Conservation (phyloP, 2,113 vertebrate genomes). For the Pagrus major region DNA sequence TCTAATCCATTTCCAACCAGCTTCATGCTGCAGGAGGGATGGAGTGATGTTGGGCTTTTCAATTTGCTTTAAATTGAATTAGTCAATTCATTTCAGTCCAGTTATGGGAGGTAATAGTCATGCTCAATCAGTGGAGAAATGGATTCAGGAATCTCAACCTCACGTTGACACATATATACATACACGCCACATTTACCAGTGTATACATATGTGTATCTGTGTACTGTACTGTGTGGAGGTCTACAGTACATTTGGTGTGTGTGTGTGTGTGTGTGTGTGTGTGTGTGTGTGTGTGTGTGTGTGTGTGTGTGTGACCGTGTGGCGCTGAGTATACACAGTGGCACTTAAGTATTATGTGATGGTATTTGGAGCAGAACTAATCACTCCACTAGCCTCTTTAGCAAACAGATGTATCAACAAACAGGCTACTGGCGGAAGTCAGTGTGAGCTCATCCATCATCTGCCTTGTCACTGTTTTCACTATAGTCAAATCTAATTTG, state of each 20-base stretch:
- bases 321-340: constrained; percentile 10
- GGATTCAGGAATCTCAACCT: background rate
- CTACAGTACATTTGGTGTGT: constrained; percentile 25
- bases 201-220: too few species aligned
- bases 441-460: constrained; percentile 18
- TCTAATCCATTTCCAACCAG: background rate
- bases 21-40: background rate
- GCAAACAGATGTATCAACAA: constrained; percentile 42
- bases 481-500: background rate
- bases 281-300: background rate
- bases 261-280: background rate
- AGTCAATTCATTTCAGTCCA: constrained; percentile 33
- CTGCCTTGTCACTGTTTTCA: background rate
- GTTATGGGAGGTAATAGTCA: constrained; percentile 15
- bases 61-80: constrained; percentile 23
- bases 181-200: background rate
- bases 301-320: constrained; percentile 1
- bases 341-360: constrained; percentile 55
- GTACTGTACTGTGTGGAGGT: constrained; percentile 4
- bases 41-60: background rate
- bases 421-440: constrained; percentile 22
- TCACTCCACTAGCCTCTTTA: constrained; percentile 50
- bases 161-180: background rate
- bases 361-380: constrained; percentile 77
- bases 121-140: background rate